phyloP scores from a whole-genome alignment of 2,888 invertebrate genomes.

The Meandrusa payeni region DNA sequence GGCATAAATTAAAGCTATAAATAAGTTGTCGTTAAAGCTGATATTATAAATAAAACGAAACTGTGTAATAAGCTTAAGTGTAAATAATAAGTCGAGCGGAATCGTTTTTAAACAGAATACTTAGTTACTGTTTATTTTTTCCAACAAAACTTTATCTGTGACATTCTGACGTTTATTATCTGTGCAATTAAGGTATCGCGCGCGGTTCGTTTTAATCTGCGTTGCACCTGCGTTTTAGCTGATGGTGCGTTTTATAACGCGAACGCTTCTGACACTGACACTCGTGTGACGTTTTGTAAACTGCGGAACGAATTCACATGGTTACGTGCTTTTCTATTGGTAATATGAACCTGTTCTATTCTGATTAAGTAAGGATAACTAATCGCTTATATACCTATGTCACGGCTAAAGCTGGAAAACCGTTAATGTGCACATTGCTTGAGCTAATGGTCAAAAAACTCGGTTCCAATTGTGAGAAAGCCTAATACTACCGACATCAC shows the following conservation, averaged over 20 bases:
- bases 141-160: conserved; percentile 13
- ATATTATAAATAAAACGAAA: no score
- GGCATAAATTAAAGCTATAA: no score
- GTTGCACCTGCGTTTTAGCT: conserved; percentile 52
- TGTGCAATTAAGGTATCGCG: conserved; percentile 19
- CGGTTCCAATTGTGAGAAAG: no score
- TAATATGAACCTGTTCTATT: not conserved
- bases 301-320: conserved; percentile 5
- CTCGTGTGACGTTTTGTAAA: conserved; percentile 18
- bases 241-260: conserved; percentile 29
- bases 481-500: no score
- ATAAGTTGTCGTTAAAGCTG: no score
- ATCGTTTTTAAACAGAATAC: not conserved
- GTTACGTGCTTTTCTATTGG: conserved; percentile 2
- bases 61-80: no score
- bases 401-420: no score
- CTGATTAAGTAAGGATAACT: no score
- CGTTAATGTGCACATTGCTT: no score
- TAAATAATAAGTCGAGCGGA: no score
- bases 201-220: conserved; percentile 21
- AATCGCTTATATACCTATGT: no score
- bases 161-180: conserved; percentile 20
- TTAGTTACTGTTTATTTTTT: not conserved
- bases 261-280: conserved; percentile 21
- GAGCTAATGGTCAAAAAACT: no score